Conservation (phyloP, 2,113 vertebrate species). For the Clarias macrocephalus region DNA sequence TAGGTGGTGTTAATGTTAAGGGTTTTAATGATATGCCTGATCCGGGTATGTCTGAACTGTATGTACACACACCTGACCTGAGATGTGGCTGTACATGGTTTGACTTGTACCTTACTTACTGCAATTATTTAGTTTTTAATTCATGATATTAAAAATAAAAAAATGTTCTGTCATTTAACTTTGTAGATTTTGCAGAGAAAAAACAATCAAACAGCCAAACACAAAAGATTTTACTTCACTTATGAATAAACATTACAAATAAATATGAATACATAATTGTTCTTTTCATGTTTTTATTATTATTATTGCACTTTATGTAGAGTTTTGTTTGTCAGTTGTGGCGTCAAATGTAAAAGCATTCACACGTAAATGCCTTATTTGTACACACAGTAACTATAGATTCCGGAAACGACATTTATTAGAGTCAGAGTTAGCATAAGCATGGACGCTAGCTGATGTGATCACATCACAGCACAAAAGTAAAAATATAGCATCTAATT, state of each 20-base stretch:
- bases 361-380: background rate
- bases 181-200: background rate
- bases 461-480: background rate
- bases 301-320: background rate
- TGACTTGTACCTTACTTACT: background rate
- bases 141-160: background rate
- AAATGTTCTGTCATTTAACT: background rate
- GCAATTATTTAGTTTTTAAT: background rate
- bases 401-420: background rate
- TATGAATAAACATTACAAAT: background rate
- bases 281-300: background rate
- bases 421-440: background rate
- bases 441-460: background rate
- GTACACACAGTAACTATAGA: background rate
- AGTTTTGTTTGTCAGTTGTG: background rate
- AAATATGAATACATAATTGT: background rate
- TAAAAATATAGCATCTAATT: background rate
- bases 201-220: background rate
- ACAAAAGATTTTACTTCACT: background rate
- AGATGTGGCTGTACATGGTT: background rate
- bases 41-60: too few species aligned
- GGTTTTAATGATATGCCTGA: too few species aligned
- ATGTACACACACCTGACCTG: background rate
- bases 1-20: too few species aligned
- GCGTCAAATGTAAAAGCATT: background rate